Base-by-base conservation (phyloP, 53 echinoderm and acorn worm species). In the Glandiceps talaboti region DNA sequence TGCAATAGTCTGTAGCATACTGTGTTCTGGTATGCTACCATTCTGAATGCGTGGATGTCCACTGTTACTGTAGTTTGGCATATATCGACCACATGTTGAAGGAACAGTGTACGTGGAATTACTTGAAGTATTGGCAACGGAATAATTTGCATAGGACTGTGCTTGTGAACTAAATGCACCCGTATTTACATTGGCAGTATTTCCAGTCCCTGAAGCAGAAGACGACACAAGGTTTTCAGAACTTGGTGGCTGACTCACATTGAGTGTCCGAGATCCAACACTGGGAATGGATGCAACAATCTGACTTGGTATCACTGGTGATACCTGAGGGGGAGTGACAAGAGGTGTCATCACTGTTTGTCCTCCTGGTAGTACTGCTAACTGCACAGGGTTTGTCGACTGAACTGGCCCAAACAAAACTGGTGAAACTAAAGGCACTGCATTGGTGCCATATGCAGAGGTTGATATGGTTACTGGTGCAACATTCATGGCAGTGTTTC, bases 141-240 rank as follows among this genome's bases (percentile, higher is more conserved):
- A 14, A 78, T 73, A n/a, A 28, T 30, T 32, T 84, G 28, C 30
- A 72, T 79, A 30, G 30, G 31, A 29, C 33, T 73, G 26, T 73
- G 73, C 31, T 31, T 32, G 30, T 74, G 84, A 30, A 30, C 26
- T 32, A 74, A 74, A 33, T 33, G 29, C 1, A 30, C 73, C 30
- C 30, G 73, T 29, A 79, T 31, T 45, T 30, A 31, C 32, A 29
- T 32, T 14, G 73, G 33, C 74, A n/a, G 27, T 30, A 73, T 78
- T 26, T 27, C 30, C 27, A 73, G 77, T 30, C 72, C 30, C 73
- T 27, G 83, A 79, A 77, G 30, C 73, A 30, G 29, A 74, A 33
- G 26, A 88, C 84, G 31, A 83, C 86, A 33, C 88, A 88, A 14
- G 76, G 83, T 1, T 83, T 83, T 74, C 64, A 45, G 64, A 45